Evolutionary conservation across 2,797 vertebrate genomes (phyloP).

Genomic region (Rhinella marina): DNA sequence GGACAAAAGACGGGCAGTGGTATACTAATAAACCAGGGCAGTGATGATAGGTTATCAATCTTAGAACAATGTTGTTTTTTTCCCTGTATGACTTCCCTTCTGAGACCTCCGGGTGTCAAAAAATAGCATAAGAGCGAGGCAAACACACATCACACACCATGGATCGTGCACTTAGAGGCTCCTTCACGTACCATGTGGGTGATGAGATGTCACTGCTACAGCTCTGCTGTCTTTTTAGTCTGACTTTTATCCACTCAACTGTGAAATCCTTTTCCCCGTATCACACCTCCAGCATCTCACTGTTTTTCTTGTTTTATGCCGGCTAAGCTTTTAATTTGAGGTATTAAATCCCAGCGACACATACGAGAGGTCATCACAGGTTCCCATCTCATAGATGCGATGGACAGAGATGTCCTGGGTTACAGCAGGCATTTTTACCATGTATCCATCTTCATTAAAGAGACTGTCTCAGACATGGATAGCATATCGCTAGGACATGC

Average conservation of each 20-base stretch:
- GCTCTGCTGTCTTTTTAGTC: conserved; percentile 15
- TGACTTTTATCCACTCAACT: conserved; percentile 35
- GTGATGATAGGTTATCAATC: neutral
- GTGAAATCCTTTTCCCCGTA: conserved; percentile 13
- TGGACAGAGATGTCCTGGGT: neutral
- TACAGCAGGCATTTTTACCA: neutral
- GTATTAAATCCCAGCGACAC: conserved; percentile 23
- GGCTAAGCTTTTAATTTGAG: conserved; percentile 35
- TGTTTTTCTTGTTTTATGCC: neutral
- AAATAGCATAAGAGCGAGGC: neutral
- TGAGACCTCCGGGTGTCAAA: conserved; percentile 9
- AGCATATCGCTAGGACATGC: too few species aligned
- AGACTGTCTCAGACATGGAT: too few species aligned
- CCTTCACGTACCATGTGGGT: conserved; percentile 8
- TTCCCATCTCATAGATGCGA: neutral
- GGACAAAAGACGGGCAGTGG: neutral
- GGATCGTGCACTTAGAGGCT: neutral
- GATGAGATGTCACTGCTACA: conserved; percentile 23
- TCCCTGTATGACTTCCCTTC: neutral
- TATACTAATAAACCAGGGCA: neutral
- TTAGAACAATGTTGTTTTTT: neutral
- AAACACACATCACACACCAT: neutral
- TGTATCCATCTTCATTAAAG: too few species aligned
- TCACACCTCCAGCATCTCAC: conserved; percentile 12
- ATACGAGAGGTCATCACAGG: neutral